Conservation (phyloP, 2,113 vertebrate species). For the Aldabrachelys gigantea region DNA sequence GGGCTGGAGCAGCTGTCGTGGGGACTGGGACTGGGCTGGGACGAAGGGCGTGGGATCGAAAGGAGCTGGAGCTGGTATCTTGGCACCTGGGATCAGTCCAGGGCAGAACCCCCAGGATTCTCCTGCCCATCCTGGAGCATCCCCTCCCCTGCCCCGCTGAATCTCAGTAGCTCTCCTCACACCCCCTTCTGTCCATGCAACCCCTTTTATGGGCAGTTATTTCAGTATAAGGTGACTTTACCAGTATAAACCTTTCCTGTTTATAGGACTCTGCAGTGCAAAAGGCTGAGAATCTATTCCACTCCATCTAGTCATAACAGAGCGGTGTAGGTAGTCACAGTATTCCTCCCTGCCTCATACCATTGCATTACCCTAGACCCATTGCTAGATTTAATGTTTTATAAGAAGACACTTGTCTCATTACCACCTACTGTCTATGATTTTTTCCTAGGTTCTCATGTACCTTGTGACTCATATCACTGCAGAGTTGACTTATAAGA, state of each 20-base stretch:
- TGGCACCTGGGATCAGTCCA: background rate
- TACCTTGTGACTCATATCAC: background rate
- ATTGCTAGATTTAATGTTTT: background rate
- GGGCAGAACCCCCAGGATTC: background rate
- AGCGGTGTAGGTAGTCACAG: too few species aligned
- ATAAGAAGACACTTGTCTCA: background rate
- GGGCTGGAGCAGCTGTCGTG: background rate
- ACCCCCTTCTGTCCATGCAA: background rate
- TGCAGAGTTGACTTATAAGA: background rate
- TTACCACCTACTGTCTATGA: background rate
- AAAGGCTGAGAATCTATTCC: background rate
- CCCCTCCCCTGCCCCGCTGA: background rate
- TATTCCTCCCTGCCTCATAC: background rate
- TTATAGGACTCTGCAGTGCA: background rate
- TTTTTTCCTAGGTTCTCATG: background rate
- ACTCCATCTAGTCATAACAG: background rate
- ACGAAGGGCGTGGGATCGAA: background rate
- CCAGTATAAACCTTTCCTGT: background rate
- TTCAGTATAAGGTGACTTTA: background rate
- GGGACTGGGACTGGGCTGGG: background rate
- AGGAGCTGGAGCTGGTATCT: background rate
- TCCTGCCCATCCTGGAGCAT: background rate
- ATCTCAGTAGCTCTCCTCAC: background rate
- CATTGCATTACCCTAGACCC: background rate
- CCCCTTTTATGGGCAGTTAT: background rate